Evolutionary conservation across 1,140 invertebrate genomes (phyloP).

Genomic region (Neodiprion virginianus): DNA sequence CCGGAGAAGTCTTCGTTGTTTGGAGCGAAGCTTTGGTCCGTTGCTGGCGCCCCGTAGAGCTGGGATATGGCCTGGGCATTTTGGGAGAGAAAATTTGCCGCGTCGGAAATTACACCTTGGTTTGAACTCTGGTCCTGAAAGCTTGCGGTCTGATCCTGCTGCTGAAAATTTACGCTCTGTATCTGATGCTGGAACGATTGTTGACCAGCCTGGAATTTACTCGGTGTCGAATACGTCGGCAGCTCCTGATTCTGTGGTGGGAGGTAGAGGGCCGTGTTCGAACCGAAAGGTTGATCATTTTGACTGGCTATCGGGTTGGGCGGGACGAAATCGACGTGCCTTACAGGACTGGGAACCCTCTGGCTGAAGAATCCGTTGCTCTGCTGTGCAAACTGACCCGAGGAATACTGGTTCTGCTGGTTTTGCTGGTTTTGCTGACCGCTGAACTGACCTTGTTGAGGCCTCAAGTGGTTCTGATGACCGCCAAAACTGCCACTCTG

Average conservation of each 20-base stretch:
- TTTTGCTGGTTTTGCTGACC: background rate
- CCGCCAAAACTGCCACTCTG: background rate
- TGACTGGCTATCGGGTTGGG: slow-evolving; percentile 53
- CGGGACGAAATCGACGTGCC: slow-evolving; percentile 40
- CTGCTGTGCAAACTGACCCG: background rate
- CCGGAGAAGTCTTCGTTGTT: slow-evolving; percentile 33
- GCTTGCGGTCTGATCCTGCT: slow-evolving; percentile 31
- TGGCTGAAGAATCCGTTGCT: slow-evolving; percentile 26
- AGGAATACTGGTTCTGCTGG: background rate
- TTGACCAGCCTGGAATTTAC: slow-evolving; percentile 32
- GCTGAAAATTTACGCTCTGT: slow-evolving; percentile 5
- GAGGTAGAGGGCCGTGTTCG: slow-evolving; percentile 52
- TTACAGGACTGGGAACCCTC: slow-evolving; percentile 42
- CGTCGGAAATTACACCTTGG: slow-evolving; percentile 51
- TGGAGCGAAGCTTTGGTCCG: slow-evolving; percentile 49
- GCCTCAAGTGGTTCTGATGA: slow-evolving; percentile 17
- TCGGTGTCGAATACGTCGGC: slow-evolving; percentile 31
- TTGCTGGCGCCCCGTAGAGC: slow-evolving; percentile 47
- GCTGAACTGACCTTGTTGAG: background rate
- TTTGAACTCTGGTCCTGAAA: slow-evolving; percentile 23
- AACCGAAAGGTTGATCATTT: slow-evolving; percentile 51
- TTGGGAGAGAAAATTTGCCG: slow-evolving; percentile 48
- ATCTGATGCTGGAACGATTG: background rate
- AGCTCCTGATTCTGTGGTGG: slow-evolving; percentile 55
- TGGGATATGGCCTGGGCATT: slow-evolving; percentile 56